Percentiles rank a stretch among this genome's conserved stretches.
phyloP scores from a whole-genome alignment of 2,888 invertebrate genomes.

The Brassicogethes aeneus region DNA sequence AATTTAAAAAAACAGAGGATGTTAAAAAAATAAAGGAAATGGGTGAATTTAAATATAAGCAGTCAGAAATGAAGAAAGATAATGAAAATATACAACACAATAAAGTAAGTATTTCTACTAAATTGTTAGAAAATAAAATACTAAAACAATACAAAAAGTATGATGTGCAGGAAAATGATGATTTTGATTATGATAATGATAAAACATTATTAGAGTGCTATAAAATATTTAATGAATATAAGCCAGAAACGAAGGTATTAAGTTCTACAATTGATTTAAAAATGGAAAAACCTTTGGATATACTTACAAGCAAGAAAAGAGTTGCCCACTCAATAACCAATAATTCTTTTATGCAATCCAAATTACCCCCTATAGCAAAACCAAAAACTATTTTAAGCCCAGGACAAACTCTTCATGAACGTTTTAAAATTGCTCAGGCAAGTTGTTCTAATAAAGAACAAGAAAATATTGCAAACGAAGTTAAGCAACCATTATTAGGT shows the following conservation, averaged over 20 bases:
- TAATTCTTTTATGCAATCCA: conserved; percentile 33
- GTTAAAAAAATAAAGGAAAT: too few species aligned
- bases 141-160: conserved; percentile 10
- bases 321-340: conserved; percentile 61
- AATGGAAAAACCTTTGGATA: conserved; percentile 10
- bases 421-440: conserved; percentile 38
- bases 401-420: conserved; percentile 45
- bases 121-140: neutral
- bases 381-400: conserved; percentile 47
- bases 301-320: conserved; percentile 50
- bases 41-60: neutral
- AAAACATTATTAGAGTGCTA: conserved; percentile 62
- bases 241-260: conserved; percentile 33
- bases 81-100: neutral
- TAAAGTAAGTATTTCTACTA: neutral
- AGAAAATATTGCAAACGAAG: conserved; percentile 35
- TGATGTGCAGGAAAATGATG: conserved; percentile 15
- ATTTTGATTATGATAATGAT: conserved; percentile 49
- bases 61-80: neutral
- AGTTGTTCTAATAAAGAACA: conserved; percentile 33
- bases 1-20: too few species aligned
- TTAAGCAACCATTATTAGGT: conserved; percentile 25
- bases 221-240: conserved; percentile 77
- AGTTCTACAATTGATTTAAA: neutral
- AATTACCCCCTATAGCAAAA: conserved; percentile 38